These are phyloP conservation scores for Macrosoma leucophasiata DNA, from an alignment of 2,888 invertebrate species.

Conservation along the genomic window DNA sequence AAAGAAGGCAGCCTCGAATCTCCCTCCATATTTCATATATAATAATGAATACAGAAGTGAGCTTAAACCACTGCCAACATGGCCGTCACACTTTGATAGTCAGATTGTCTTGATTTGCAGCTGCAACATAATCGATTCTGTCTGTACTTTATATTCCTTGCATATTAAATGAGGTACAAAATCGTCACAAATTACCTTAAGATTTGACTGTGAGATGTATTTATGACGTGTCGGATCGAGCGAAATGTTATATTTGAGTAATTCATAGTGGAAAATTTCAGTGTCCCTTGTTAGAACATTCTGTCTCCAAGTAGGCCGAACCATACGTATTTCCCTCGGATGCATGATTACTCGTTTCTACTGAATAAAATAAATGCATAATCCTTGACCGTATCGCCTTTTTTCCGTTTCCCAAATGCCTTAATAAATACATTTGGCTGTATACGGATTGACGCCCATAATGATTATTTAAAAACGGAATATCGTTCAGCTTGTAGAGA, in stretches of 20 bases:
- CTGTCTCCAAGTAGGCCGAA: too few species aligned
- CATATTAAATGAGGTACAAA: slow-evolving; percentile 72
- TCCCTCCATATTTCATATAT: slow-evolving; percentile 40
- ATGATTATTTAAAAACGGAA: too few species aligned
- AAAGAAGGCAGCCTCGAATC: slow-evolving; percentile 31
- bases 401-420: too few species aligned
- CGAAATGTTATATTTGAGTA: slow-evolving; percentile 38
- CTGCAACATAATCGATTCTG: slow-evolving; percentile 47
- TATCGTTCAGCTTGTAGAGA: too few species aligned
- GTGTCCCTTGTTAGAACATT: slow-evolving; percentile 14
- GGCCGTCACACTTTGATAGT: slow-evolving; percentile 49
- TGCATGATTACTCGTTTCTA: too few species aligned
- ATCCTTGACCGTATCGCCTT: too few species aligned
- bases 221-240: slow-evolving; percentile 47
- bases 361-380: too few species aligned
- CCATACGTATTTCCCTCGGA: too few species aligned
- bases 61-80: slow-evolving; percentile 28
- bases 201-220: slow-evolving; percentile 72
- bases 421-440: too few species aligned
- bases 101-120: slow-evolving; percentile 56
- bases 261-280: slow-evolving; percentile 54
- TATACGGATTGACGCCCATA: too few species aligned
- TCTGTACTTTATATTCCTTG: slow-evolving; percentile 70
- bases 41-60: slow-evolving; percentile 40
- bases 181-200: slow-evolving; percentile 72